Evolutionary conservation across 2,888 invertebrate species (phyloP).

Genomic region (Acheta domesticus): DNA sequence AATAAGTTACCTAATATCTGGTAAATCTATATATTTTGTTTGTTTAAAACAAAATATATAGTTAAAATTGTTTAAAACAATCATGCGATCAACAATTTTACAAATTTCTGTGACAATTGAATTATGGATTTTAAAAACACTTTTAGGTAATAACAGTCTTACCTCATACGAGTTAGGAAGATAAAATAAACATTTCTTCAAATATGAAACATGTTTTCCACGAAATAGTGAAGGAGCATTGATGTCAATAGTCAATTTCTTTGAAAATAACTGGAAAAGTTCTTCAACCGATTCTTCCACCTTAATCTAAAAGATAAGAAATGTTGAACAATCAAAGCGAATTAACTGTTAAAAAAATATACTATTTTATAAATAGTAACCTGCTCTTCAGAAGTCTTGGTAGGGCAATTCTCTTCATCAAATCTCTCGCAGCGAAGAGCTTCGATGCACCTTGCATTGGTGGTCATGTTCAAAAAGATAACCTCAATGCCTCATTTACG

Average conservation of each 20-base stretch:
- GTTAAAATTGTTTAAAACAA: too few relatives aligned
- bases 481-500: not conserved
- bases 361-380: conserved; percentile 45
- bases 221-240: conserved; percentile 61
- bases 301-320: conserved; percentile 50
- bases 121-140: too few relatives aligned
- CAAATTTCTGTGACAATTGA: too few relatives aligned
- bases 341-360: conserved; percentile 45
- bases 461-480: conserved; percentile 18
- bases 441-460: conserved; percentile 42
- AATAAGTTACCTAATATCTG: too few relatives aligned
- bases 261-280: conserved; percentile 52
- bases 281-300: conserved; percentile 57
- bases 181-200: conserved; percentile 64
- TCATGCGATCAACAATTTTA: too few relatives aligned
- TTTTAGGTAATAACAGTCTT: conserved; percentile 32
- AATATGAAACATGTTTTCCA: conserved; percentile 60
- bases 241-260: conserved; percentile 52
- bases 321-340: conserved; percentile 48
- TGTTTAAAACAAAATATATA: too few relatives aligned
- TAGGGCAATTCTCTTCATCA: conserved; percentile 59
- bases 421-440: conserved; percentile 50
- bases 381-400: conserved; percentile 59
- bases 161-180: conserved; percentile 69
- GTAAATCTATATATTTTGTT: too few relatives aligned